Evolutionary conservation across 2,888 invertebrate species (phyloP), one percentile per base, ranked within the genome.

Genomic region (Mimachlamys varia): DNA sequence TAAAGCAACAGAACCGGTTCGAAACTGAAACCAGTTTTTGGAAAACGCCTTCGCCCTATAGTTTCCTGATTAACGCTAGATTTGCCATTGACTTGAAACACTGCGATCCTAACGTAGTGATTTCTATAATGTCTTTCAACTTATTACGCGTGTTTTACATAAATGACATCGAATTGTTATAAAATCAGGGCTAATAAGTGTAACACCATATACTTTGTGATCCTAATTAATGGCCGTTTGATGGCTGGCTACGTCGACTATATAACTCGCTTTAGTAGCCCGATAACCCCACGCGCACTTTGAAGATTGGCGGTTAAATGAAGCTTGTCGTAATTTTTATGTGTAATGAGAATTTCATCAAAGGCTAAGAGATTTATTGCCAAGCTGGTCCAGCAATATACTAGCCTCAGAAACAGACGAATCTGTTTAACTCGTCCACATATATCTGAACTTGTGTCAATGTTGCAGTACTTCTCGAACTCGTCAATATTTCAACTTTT

Each of bases 231-330:
- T 10, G 7, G n/a, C 2, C 76, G 33, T 13, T 76, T 76, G 27
- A 76, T 76, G 27, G 10, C 0, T 33, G n/a, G 10, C 22, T 76
- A 0, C 12, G 17, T 76, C 10, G 2, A n/a, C 62, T 62, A 62
- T 33, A 76, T 76, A 76, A 76, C 27, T 76, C 33, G 76, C 33
- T 76, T 76, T 76, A 76, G 76, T 76, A 76, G 76, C 33, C 19
- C 76, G 17, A 76, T 33, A 76, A 76, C 76, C 27, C 2, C 12
- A 33, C 5, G 33, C 27, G 13, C 27, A 22, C 76, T 76, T 76
- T 76, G 76, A 76, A 27, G 76, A 12, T 27, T 33, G 19, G 33
- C 33, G 76, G 27, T 0, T 76, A 76, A 76, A 76, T 76, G 76
- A 76, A 76, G 76, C 33, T 22, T 76, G 7, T 33, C 12, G 76